Base-by-base conservation (phyloP, 2,888 invertebrate species). In the Panopea generosa region DNA sequence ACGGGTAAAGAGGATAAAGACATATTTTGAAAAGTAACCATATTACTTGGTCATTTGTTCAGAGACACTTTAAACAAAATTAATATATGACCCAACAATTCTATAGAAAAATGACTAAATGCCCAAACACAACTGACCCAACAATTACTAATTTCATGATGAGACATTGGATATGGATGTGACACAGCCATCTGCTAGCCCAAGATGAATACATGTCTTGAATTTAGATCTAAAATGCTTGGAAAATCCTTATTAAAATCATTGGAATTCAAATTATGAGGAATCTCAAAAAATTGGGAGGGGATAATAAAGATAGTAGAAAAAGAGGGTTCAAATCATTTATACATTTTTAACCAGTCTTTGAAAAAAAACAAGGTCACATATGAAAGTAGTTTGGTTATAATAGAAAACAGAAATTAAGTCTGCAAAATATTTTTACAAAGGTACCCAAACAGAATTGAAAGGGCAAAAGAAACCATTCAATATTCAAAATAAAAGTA, bases 401-500 rank as follows among this genome's bases (percentile, higher is more conserved):
- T n/a, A n/a, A n/a, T n/a, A n/a, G n/a, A n/a, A n/a, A n/a, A n/a
- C n/a, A n/a, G n/a, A 40, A 40, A 40, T 40, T 40, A 40, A 40
- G 40, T 40, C 40, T 40, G 9, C 16, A 40, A 40, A 40, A 40
- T 16, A 40, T 40, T 11, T 40, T 40, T 40, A 40, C 40, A 40
- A 40, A 7, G 40, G 40, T 16, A 40, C 40, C 40, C 40, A 40
- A 16, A 40, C 16, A 40, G 40, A 40, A n/a, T n/a, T n/a, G 9
- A 49, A 18, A 49, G 14, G 18, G 49, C 49, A 9, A 49, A 49
- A 7, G 49, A 49, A 49, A 18, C 49, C 14, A 49, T 11, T 18
- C 9, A 49, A 49, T 49, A 16, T 49, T 49, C 49, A 49, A 49
- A 49, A 18, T 16, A 49, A 49, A 49, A n/a, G 7, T 18, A 49